A percentile compares a stretch with the other conserved stretches of the same genome.
phyloP scores from a whole-genome alignment of 2,113 vertebrate genomes.

The Heloderma charlesbogerti region DNA sequence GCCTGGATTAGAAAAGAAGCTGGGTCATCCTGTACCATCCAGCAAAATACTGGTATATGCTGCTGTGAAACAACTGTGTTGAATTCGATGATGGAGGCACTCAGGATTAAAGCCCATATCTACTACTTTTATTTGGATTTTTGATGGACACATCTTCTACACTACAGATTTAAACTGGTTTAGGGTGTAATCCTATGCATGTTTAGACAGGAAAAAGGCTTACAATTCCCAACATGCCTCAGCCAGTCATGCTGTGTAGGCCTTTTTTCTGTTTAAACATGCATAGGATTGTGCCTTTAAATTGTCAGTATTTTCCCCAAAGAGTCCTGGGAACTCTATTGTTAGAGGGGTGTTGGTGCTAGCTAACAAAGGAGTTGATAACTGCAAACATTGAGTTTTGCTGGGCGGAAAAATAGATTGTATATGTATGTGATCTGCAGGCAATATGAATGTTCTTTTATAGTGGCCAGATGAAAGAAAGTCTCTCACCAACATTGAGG shows the following conservation, averaged over 20 bases:
- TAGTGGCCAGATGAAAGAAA: constrained; percentile 30
- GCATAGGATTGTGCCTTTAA: no score
- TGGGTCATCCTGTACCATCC: constrained; percentile 81
- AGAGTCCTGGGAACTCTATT: background rate
- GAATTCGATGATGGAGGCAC: background rate
- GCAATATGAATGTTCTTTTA: background rate
- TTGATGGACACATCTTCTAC: background rate
- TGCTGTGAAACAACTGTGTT: background rate
- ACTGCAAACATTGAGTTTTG: background rate
- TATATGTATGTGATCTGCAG: background rate
- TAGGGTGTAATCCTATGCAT: no score
- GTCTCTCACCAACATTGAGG: background rate
- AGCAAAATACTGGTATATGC: constrained; percentile 84
- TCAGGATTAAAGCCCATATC: background rate
- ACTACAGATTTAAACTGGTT: background rate
- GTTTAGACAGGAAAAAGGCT: no score
- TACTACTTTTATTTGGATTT: background rate
- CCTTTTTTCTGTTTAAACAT: no score
- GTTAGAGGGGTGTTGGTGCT: background rate
- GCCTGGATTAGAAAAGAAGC: constrained; percentile 80
- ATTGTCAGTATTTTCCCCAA: no score
- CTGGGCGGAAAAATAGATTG: background rate
- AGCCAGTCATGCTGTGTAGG: no score
- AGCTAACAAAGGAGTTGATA: background rate
- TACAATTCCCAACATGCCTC: no score